phyloP scores from a whole-genome alignment of 2,797 vertebrate species.

The Sebastes vulpes region DNA sequence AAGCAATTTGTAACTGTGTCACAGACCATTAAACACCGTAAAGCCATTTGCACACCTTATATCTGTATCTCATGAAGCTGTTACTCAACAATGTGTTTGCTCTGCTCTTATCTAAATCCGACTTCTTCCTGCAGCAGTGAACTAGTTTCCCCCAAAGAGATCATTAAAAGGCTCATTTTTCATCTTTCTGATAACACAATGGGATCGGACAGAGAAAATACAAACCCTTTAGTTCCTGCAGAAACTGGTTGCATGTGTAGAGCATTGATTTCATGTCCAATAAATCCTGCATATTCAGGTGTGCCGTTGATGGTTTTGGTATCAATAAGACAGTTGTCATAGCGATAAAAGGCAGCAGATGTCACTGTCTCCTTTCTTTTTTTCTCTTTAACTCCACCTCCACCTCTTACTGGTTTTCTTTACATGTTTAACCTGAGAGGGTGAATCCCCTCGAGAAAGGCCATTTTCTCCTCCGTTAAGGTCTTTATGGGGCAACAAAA shows the following conservation, averaged over 20 bases:
- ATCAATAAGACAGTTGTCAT: background rate
- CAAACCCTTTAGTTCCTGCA: background rate
- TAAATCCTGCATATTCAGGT: background rate
- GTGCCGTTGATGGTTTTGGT: background rate
- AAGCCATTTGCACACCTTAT: background rate
- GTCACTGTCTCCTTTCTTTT: background rate
- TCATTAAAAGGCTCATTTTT: background rate
- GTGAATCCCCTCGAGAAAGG: background rate
- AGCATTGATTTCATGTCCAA: background rate
- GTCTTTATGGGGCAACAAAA: background rate
- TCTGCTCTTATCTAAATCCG: background rate
- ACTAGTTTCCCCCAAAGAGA: background rate
- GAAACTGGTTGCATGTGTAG: background rate
- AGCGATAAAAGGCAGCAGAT: background rate
- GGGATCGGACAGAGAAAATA: background rate
- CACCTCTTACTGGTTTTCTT: background rate
- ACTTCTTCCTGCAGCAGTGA: background rate
- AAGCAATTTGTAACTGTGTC: background rate
- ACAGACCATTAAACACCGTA: background rate
- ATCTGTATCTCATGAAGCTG: background rate
- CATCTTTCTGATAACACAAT: background rate
- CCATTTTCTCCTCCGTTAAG: too few species aligned
- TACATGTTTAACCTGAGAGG: background rate
- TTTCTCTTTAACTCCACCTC: background rate
- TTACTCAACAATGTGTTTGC: background rate